Percentiles rank a stretch among this genome's conserved stretches.
Conservation (phyloP, 2,797 vertebrate genomes). For the Liparis tanakae region DNA sequence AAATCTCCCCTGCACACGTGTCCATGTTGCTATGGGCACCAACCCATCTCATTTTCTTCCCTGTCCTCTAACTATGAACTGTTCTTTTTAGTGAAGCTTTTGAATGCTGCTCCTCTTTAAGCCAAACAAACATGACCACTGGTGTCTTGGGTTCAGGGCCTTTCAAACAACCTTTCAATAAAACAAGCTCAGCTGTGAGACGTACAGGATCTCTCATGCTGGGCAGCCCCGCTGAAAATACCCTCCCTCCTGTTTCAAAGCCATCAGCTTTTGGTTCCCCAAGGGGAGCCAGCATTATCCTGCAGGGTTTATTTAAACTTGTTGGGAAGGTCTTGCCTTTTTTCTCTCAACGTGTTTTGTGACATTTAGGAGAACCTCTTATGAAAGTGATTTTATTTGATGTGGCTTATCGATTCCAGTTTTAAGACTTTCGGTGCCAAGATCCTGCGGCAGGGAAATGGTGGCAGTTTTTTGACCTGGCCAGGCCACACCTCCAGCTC, state of each 20-base stretch:
- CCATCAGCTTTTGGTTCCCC: constrained; percentile 81
- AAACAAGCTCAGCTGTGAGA: constrained; percentile 85
- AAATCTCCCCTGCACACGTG: constrained; percentile 46
- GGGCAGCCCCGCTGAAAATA: constrained; percentile 78
- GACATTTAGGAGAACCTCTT: constrained; percentile 75
- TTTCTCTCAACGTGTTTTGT: constrained; percentile 56
- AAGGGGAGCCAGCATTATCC: constrained; percentile 81
- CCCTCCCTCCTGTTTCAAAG: constrained; percentile 83
- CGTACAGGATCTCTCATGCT: constrained; percentile 82
- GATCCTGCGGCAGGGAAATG: constrained; percentile 48
- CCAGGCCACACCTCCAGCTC: constrained; percentile 42
- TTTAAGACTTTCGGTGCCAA: constrained; percentile 19
- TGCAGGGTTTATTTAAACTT: constrained; percentile 84
- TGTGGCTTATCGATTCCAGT: constrained; percentile 62
- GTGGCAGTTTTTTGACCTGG: constrained; percentile 50
- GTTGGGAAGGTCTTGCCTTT: constrained; percentile 80
- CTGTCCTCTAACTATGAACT: constrained; percentile 35
- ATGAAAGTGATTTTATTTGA: constrained; percentile 73
- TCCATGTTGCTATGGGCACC: constrained; percentile 48
- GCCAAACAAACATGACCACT: constrained; percentile 79
- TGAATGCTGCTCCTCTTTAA: constrained; percentile 69
- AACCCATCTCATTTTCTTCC: constrained; percentile 64
- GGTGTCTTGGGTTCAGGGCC: constrained; percentile 79
- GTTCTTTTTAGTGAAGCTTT: constrained; percentile 68
- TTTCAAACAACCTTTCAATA: constrained; percentile 84